Percentiles rank a stretch among this genome's conserved stretches.
phyloP scores from a whole-genome alignment of 2,113 vertebrate species.

The Rhea pennata region DNA sequence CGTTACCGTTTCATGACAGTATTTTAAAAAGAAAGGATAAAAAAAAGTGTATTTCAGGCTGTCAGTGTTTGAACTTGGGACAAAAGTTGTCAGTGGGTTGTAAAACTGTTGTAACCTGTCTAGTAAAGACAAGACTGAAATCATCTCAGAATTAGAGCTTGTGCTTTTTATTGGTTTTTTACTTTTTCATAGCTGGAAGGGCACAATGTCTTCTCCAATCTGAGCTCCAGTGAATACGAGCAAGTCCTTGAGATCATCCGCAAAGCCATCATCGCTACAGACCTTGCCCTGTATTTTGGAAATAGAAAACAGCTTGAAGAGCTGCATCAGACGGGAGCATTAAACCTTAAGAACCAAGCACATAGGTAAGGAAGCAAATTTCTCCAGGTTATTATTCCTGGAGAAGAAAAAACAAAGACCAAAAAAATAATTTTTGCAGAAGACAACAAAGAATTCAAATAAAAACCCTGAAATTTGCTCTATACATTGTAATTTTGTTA shows the following conservation, averaged over 20 bases:
- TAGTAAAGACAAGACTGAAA: slow-evolving; percentile 58
- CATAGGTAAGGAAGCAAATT: slow-evolving; percentile 83
- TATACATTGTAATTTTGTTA: background rate
- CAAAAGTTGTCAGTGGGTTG: background rate
- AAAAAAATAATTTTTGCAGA: background rate
- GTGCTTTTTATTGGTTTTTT: slow-evolving; percentile 85
- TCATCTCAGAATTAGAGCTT: slow-evolving; percentile 78
- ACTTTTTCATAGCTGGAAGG: slow-evolving; percentile 97
- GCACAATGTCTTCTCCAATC: slow-evolving; percentile 99
- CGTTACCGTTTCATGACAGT: background rate
- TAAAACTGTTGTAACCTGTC: background rate
- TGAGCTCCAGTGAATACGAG: slow-evolving; percentile 96
- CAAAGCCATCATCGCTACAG: slow-evolving; percentile 98
- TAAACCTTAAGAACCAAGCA: slow-evolving; percentile 92
- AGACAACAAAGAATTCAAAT: background rate
- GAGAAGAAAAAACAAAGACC: background rate
- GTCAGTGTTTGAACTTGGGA: background rate
- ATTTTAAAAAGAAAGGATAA: background rate
- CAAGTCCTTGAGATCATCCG: slow-evolving; percentile 98
- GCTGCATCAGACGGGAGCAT: slow-evolving; percentile 80
- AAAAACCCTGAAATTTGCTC: background rate
- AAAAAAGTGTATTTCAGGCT: background rate
- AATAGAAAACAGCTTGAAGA: slow-evolving; percentile 95
- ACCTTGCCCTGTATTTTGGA: slow-evolving; percentile 97
- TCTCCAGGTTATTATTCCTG: background rate